A percentile compares a stretch with the other conserved stretches of the same genome.
phyloP scores from a whole-genome alignment of 2,888 invertebrate genomes.

The Leptinotarsa rubiginosa region DNA sequence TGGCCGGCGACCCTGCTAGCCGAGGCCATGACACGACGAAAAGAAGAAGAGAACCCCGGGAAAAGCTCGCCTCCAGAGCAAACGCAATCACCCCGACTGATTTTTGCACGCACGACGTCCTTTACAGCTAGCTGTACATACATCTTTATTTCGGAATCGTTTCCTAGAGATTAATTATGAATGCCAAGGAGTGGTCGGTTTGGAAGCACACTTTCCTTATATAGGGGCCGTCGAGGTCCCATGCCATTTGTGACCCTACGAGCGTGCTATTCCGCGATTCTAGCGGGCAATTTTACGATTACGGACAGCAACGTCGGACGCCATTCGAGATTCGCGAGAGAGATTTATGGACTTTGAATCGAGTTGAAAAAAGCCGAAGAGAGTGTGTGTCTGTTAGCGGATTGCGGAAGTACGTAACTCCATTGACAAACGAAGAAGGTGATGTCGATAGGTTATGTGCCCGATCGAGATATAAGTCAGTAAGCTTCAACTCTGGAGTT shows the following conservation, averaged over 20 bases:
- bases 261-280: conserved; percentile 20
- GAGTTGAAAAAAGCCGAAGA: conserved; percentile 3
- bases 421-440: not conserved
- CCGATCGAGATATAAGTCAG: not conserved
- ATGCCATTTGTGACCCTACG: conserved; percentile 23
- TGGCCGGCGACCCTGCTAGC: too few relatives aligned
- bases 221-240: conserved; percentile 19
- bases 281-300: conserved; percentile 18
- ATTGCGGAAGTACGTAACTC: conserved; percentile 4
- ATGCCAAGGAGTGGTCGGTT: conserved; percentile 20
- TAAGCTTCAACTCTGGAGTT: not conserved
- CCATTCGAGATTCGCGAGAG: conserved; percentile 16
- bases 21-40: too few relatives aligned
- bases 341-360: conserved; percentile 25
- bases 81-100: not conserved
- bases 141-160: conserved; percentile 14
- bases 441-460: not conserved
- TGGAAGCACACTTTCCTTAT: conserved; percentile 26
- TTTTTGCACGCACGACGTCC: conserved; percentile 5
- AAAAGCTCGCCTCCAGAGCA: not conserved
- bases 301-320: conserved; percentile 13
- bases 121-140: not conserved
- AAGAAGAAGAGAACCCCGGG: not conserved
- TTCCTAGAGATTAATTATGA: conserved; percentile 1
- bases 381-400: not conserved